Evolutionary conservation across 2,113 vertebrate species (phyloP).

Genomic region (Cyprinodon brontotheroides): DNA sequence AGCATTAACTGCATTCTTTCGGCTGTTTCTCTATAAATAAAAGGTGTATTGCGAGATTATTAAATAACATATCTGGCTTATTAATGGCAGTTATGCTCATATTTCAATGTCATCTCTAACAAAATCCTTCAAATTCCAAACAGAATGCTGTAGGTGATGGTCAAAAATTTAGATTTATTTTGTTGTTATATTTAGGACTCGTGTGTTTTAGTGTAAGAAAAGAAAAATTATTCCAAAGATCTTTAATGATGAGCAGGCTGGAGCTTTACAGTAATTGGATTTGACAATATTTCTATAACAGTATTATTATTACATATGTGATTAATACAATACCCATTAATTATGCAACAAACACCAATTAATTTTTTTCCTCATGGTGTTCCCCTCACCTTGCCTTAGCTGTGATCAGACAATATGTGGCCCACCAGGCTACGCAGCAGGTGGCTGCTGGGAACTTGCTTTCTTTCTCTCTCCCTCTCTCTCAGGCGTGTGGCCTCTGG

Average conservation of each 20-base stretch:
- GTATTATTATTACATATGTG: not conserved
- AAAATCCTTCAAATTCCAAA: conserved; percentile 5
- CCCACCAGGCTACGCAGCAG: conserved; percentile 30
- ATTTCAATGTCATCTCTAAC: conserved; percentile 12
- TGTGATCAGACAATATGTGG: conserved; percentile 44
- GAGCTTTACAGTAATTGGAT: not conserved
- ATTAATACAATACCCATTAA: conserved; percentile 9
- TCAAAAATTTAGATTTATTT: no score
- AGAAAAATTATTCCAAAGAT: not conserved
- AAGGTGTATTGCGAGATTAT: conserved; percentile 6
- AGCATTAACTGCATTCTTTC: not conserved
- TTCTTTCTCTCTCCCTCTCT: conserved; percentile 30
- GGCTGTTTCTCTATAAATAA: conserved; percentile 19
- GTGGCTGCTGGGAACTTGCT: conserved; percentile 38
- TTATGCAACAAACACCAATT: not conserved
- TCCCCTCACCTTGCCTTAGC: conserved; percentile 8
- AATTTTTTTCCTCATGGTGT: not conserved
- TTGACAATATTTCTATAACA: not conserved
- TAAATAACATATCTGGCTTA: conserved; percentile 3
- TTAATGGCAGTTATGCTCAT: conserved; percentile 1
- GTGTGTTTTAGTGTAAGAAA: not conserved
- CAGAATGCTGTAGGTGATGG: not conserved
- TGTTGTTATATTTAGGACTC: no score
- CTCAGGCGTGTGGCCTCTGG: conserved; percentile 44
- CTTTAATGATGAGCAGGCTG: not conserved